Conservation (phyloP, 2,888 invertebrate genomes). For the Scaptodrosophila latifasciaeformis region DNA sequence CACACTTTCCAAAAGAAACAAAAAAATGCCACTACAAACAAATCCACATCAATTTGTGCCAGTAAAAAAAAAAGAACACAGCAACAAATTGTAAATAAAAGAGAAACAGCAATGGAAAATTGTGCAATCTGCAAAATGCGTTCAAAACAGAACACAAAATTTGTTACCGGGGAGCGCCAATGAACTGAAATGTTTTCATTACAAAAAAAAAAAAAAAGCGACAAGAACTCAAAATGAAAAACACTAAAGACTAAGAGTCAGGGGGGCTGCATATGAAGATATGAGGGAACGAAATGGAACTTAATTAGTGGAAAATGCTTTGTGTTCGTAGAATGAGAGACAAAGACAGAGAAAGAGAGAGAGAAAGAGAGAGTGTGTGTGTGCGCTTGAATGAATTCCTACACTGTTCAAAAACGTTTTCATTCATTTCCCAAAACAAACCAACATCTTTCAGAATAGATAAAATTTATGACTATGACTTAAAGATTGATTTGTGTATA, state of each 20-base stretch:
- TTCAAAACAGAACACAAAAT: slow-evolving; percentile 28
- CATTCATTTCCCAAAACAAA: too few relatives aligned
- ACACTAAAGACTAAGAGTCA: too few relatives aligned
- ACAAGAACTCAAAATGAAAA: too few relatives aligned
- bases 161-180: slow-evolving; percentile 44
- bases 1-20: slow-evolving; percentile 46
- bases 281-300: slow-evolving; percentile 50
- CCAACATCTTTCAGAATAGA: too few relatives aligned
- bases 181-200: slow-evolving; percentile 63
- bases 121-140: slow-evolving; percentile 60
- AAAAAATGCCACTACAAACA: slow-evolving; percentile 37
- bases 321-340: slow-evolving; percentile 12
- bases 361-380: slow-evolving; percentile 4
- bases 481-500: too few relatives aligned
- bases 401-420: slow-evolving; percentile 14
- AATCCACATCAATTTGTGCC: slow-evolving; percentile 62
- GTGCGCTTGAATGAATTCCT: not conserved
- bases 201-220: too few relatives aligned
- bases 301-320: slow-evolving; percentile 47
- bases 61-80: slow-evolving; percentile 32
- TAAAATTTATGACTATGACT: too few relatives aligned
- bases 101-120: slow-evolving; percentile 32
- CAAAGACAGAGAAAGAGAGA: not conserved
- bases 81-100: slow-evolving; percentile 36
- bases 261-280: too few relatives aligned